Base-by-base conservation (phyloP, 1,140 invertebrate genomes). In the Orchestia grillus region DNA sequence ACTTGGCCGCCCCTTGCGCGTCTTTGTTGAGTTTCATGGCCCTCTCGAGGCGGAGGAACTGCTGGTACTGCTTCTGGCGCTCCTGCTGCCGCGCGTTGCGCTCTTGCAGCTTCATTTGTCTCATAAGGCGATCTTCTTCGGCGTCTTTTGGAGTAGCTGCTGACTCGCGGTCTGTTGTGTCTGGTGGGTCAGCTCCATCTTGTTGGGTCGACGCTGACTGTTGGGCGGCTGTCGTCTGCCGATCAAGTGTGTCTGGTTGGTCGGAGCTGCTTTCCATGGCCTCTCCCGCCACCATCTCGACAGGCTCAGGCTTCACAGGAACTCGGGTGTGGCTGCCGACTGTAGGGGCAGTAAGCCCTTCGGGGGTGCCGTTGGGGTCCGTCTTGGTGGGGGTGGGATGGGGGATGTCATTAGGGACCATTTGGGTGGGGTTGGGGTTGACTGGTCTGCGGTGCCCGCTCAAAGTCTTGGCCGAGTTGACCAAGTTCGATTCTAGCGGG, bases 1-100 rank as follows among this genome's bases (percentile, higher is more conserved):
- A 87, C 8, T 87, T 36, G 36, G 8, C 36, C 8, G 23, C 41
- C 36, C 90, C 41, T 42, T 92, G 90, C 42, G 87, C 8, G 8
- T 94, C 92, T 28, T 94, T 94, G 44, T 94, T 47, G 23, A 94
- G 92, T n/a, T 94, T 42, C 92, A 94, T 94, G 43, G 92, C 92
- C 36, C 92, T 45, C 40, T 94, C 43, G 44, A 94, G 92, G 11
- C 92, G 41, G 44, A 94, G 92, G 92, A 94, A 94, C 92, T 94
- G 92, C 44, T 94, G 92, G 44, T 94, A 94, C 47, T 94, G 92
- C 92, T 40, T 44, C 43, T 47, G 44, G 0, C 92, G 43, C 44
- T 94, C 3, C 92, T 94, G 92, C 44, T 94, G 92, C 19, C 92
- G 8, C 6, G 45, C 43, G 44, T 94, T 94, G 43, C 92, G 92